These are phyloP conservation scores for Crotalus horridus DNA, from an alignment of 2,113 vertebrate species.

Conservation along the genomic window DNA sequence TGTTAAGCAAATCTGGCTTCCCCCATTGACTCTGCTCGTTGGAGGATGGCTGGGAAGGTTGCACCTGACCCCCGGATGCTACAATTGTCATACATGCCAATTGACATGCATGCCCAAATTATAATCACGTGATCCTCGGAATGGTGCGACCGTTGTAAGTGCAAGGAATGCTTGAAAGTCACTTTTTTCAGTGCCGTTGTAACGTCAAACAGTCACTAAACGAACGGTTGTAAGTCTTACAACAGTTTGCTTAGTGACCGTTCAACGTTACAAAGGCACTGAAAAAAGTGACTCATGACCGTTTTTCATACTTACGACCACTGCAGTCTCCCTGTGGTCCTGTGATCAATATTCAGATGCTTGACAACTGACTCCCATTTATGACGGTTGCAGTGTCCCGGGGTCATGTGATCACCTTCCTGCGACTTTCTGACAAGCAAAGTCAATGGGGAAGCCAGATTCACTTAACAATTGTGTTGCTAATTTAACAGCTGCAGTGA, in stretches of 20 bases:
- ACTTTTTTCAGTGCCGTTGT: too few species aligned
- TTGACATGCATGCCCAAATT: too few species aligned
- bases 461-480: not conserved
- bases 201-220: too few species aligned
- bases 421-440: not conserved
- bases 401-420: not conserved
- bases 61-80: not conserved
- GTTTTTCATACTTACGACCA: not conserved
- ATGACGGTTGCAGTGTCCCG: not conserved
- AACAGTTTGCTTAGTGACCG: not conserved
- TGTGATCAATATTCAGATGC: not conserved
- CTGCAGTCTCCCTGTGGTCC: not conserved
- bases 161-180: too few species aligned
- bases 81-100: not conserved
- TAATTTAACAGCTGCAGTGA: not conserved
- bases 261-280: not conserved
- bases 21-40: not conserved
- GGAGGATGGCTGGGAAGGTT: not conserved
- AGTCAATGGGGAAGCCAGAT: not conserved
- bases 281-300: not conserved
- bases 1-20: not conserved
- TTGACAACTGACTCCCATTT: not conserved
- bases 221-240: not conserved
- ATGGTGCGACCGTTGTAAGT: too few species aligned
- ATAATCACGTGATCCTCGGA: too few species aligned